Percentiles rank a stretch among this genome's conserved stretches.
These are phyloP conservation scores for Tenthredo notha DNA, from an alignment of 2,888 invertebrate species.

Conservation along the genomic window DNA sequence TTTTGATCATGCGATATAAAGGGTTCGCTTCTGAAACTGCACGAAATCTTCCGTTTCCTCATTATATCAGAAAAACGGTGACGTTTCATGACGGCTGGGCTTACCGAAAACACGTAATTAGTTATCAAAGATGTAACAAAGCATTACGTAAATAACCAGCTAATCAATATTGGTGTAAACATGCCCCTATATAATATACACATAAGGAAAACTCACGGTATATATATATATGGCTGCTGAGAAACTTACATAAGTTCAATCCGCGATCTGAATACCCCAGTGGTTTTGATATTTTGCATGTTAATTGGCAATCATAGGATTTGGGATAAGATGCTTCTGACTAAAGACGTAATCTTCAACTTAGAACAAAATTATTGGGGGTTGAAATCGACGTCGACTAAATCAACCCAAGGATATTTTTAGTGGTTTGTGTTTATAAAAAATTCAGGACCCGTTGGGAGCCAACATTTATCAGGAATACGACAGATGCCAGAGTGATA, in stretches of 20 bases:
- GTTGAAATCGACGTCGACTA: background rate
- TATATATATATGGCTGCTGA: background rate
- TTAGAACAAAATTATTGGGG: background rate
- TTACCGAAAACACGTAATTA: background rate
- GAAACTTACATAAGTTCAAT: constrained; percentile 14
- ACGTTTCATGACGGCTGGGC: background rate
- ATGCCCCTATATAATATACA: background rate
- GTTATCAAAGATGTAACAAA: constrained; percentile 18
- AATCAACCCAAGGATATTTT: constrained; percentile 7
- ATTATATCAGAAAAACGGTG: background rate
- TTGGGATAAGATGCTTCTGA: constrained; percentile 1
- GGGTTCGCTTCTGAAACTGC: background rate
- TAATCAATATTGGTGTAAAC: constrained; percentile 22
- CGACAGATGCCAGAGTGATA: constrained; percentile 14
- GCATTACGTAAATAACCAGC: constrained; percentile 1
- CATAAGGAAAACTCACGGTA: no score
- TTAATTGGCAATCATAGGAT: constrained; percentile 32
- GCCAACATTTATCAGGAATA: background rate
- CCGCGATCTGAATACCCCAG: background rate
- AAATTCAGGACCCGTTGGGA: background rate
- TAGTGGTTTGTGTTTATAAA: background rate
- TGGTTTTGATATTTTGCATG: constrained; percentile 40
- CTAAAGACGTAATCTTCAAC: background rate
- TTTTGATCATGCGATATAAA: constrained; percentile 14
- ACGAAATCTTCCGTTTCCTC: background rate